Evolutionary conservation across 2,888 invertebrate genomes (phyloP).

Genomic region (Achlya flavicornis): DNA sequence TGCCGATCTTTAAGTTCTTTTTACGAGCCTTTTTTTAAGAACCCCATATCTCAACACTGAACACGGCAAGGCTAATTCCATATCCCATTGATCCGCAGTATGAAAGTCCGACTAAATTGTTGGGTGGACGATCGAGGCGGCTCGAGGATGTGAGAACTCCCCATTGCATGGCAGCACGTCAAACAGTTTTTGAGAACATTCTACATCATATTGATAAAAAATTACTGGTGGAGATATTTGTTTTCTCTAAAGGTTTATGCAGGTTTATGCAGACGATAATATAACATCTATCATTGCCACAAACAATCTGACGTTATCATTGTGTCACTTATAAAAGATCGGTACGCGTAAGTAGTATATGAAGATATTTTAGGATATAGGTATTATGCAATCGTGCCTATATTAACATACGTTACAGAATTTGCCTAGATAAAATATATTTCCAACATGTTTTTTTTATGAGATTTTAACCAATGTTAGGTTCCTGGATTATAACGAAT

Average conservation of each 20-base stretch:
- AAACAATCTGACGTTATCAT: conserved; percentile 1
- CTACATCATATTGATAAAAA: not conserved
- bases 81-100: too few species aligned
- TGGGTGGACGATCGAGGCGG: too few species aligned
- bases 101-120: too few species aligned
- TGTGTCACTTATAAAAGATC: not conserved
- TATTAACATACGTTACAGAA: not conserved
- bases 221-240: not conserved
- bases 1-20: too few species aligned
- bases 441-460: not conserved
- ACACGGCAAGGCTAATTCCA: too few species aligned
- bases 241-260: not conserved
- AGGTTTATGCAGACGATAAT: not conserved
- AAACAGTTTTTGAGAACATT: too few species aligned
- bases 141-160: too few species aligned
- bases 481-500: too few species aligned
- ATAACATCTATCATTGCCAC: not conserved
- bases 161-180: too few species aligned
- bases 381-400: not conserved
- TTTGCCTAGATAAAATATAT: not conserved
- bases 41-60: too few species aligned
- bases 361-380: conserved; percentile 2
- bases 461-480: too few species aligned
- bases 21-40: too few species aligned
- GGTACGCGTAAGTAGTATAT: not conserved